phyloP scores from a whole-genome alignment of 2,113 vertebrate genomes.

The Sinocyclocheilus rhinocerous region DNA sequence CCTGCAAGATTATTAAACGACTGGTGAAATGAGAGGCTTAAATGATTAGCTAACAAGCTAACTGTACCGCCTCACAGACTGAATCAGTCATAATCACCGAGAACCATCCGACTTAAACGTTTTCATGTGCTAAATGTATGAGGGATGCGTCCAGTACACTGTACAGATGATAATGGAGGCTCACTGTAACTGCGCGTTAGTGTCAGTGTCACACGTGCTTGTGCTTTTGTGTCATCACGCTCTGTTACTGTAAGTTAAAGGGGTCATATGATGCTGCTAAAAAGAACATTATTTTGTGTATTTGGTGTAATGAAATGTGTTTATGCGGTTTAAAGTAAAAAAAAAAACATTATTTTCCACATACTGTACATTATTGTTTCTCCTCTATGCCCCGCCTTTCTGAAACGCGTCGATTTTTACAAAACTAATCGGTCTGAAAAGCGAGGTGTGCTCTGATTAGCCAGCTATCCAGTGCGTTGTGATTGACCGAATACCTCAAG shows the following conservation, averaged over 20 bases:
- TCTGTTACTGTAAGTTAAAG: slow-evolving; percentile 26
- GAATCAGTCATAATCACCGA: background rate
- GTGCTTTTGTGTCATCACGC: slow-evolving; percentile 4
- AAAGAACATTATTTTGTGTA: too few species aligned
- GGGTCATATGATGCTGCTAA: too few species aligned
- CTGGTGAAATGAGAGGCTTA: background rate
- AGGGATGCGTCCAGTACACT: background rate
- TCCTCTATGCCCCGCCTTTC: too few species aligned
- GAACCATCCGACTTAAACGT: background rate
- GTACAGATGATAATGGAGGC: slow-evolving; percentile 22
- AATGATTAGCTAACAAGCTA: slow-evolving; percentile 32
- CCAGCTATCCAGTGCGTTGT: too few species aligned
- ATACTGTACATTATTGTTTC: too few species aligned
- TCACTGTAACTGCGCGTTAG: background rate
- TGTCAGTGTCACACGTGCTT: background rate
- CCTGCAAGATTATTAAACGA: background rate
- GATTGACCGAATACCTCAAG: too few species aligned
- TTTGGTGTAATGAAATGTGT: too few species aligned
- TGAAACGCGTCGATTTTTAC: too few species aligned
- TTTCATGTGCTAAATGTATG: background rate
- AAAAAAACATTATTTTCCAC: too few species aligned
- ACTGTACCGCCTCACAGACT: background rate
- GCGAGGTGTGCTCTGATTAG: too few species aligned
- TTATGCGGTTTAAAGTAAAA: too few species aligned
- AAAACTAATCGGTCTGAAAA: too few species aligned